These are phyloP conservation scores for Limnephilus rhombicus DNA, from an alignment of 2,888 invertebrate species.

Conservation along the genomic window DNA sequence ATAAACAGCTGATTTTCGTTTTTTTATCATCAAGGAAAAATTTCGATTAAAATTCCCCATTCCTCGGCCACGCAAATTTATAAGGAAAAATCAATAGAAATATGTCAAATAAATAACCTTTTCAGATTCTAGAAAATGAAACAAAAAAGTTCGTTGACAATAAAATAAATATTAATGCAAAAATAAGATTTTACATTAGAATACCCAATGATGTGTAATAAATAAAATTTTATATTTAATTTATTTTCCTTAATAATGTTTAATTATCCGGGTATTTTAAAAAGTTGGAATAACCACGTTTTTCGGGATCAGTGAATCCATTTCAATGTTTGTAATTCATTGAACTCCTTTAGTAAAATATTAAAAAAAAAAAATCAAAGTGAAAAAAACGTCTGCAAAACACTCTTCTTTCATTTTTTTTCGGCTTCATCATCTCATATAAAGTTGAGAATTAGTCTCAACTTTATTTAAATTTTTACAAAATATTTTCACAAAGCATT, in stretches of 20 bases:
- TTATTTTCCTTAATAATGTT: background rate
- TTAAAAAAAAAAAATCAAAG: background rate
- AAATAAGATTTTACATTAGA: background rate
- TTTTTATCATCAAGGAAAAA: background rate
- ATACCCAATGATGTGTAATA: background rate
- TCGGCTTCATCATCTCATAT: too few species aligned
- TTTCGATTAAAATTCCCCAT: background rate
- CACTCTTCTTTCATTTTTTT: background rate
- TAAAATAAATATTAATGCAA: too few species aligned
- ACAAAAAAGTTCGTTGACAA: background rate
- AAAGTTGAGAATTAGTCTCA: too few species aligned
- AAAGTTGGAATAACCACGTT: background rate
- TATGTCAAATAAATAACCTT: background rate
- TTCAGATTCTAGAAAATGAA: background rate
- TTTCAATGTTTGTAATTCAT: background rate
- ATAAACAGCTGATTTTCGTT: too few species aligned
- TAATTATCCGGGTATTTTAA: background rate
- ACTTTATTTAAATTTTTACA: too few species aligned
- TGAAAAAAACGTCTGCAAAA: background rate
- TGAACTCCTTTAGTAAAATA: background rate
- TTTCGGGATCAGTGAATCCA: background rate
- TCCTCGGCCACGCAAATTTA: background rate
- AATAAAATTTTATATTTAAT: background rate
- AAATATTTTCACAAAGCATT: too few species aligned
- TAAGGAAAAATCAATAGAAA: background rate